These are phyloP conservation scores for Sitodiplosis mosellana DNA, from an alignment of 1,140 invertebrate species.

Conservation along the genomic window DNA sequence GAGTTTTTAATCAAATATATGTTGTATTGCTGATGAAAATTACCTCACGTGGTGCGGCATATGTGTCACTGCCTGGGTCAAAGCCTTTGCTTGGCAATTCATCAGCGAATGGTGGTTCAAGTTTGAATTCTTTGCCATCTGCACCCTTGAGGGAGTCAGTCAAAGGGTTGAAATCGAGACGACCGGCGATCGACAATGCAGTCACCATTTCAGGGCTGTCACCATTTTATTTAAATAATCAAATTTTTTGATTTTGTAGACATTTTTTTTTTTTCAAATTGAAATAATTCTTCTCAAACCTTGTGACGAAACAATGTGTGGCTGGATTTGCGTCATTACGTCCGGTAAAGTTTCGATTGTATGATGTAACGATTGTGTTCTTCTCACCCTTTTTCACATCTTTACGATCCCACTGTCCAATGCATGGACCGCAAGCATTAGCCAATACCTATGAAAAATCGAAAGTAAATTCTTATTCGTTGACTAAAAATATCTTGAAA, in stretches of 20 bases:
- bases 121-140: slow-evolving; percentile 83
- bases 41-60: slow-evolving; percentile 66
- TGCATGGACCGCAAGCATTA: slow-evolving; percentile 98
- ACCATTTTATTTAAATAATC: background rate
- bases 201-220: slow-evolving; percentile 94
- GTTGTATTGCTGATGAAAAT: slow-evolving; percentile 4
- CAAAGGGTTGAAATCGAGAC: slow-evolving; percentile 86
- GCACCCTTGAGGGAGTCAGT: slow-evolving; percentile 63
- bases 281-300: slow-evolving; percentile 2
- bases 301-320: slow-evolving; percentile 93
- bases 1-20: slow-evolving; percentile 4
- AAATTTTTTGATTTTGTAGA: background rate
- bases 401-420: slow-evolving; percentile 95
- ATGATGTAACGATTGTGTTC: slow-evolving; percentile 99
- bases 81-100: slow-evolving; percentile 87
- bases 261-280: background rate
- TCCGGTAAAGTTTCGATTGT: slow-evolving; percentile 97
- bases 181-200: slow-evolving; percentile 81
- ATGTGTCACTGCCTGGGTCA: slow-evolving; percentile 94
- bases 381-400: slow-evolving; percentile 99
- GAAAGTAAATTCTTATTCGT: background rate
- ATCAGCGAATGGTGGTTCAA: slow-evolving; percentile 79
- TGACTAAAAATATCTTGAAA: background rate
- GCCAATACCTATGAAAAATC: slow-evolving; percentile 53
- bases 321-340: slow-evolving; percentile 98